A percentile compares a stretch with the other conserved stretches of the same genome.
These are phyloP conservation scores for Tyrannus savana DNA, from an alignment of 2,113 vertebrate genomes.

Conservation along the genomic window DNA sequence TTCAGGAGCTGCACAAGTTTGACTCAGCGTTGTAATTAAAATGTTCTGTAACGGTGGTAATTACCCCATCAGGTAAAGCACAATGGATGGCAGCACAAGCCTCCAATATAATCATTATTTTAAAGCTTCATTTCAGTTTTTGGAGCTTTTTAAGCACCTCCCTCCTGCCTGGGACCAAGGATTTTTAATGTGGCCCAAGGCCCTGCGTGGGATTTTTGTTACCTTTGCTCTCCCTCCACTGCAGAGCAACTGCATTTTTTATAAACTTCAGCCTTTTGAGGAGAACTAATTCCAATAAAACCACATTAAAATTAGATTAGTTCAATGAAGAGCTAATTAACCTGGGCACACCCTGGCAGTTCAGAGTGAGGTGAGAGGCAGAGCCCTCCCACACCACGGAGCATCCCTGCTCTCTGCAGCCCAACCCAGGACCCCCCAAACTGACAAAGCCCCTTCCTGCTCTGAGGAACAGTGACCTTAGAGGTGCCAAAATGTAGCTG, in stretches of 20 bases:
- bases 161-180: background rate
- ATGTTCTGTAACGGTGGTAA: constrained; percentile 32
- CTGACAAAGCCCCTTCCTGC: background rate
- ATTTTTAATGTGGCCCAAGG: background rate
- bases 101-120: background rate
- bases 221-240: background rate
- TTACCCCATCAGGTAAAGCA: constrained; percentile 56
- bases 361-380: background rate
- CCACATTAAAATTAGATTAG: background rate
- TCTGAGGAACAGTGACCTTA: background rate
- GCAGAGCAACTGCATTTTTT: rapidly evolving
- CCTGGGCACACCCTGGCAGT: background rate
- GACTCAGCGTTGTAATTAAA: constrained; percentile 60
- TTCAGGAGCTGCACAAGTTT: background rate
- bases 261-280: background rate
- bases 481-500: background rate
- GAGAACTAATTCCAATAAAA: background rate
- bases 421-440: background rate
- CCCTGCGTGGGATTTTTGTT: background rate
- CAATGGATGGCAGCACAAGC: background rate
- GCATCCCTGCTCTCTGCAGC: background rate
- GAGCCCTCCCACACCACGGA: background rate
- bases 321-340: background rate
- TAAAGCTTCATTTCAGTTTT: background rate
- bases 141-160: background rate